Evolutionary conservation across 64 coral and sea anemone genomes (phyloP).

Genomic region (Montipora cactus): DNA sequence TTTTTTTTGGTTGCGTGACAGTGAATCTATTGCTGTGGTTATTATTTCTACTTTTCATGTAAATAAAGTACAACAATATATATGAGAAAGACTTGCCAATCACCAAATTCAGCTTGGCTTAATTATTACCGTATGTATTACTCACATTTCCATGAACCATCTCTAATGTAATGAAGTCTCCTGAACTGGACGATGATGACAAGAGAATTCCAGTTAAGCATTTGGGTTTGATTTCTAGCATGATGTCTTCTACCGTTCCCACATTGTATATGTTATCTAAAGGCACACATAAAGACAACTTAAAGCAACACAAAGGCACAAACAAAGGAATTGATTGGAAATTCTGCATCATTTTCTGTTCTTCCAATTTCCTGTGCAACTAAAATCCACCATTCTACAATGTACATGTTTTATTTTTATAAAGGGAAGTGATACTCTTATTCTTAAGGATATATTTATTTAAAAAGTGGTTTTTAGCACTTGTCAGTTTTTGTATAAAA

Average conservation of each 20-base stretch:
- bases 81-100: no score
- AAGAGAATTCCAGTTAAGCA: slow-evolving; percentile 39
- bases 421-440: no score
- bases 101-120: not conserved
- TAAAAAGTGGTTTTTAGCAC: no score
- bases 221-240: slow-evolving; percentile 57
- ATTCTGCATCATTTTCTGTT: not conserved
- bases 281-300: not conserved
- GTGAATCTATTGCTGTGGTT: no score
- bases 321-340: not conserved
- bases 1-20: no score
- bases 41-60: no score
- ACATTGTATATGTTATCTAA: slow-evolving; percentile 14
- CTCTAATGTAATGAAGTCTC: slow-evolving; percentile 45
- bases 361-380: no score
- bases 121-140: not conserved
- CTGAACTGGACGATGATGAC: slow-evolving; percentile 21
- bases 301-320: not conserved
- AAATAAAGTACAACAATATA: no score
- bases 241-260: not conserved
- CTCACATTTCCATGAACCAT: slow-evolving; percentile 49
- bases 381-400: no score
- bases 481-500: no score
- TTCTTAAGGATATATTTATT: no score
- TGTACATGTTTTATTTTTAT: no score